Evolutionary conservation across 2,113 vertebrate species (phyloP).

Genomic region (Calyptomena viridis): DNA sequence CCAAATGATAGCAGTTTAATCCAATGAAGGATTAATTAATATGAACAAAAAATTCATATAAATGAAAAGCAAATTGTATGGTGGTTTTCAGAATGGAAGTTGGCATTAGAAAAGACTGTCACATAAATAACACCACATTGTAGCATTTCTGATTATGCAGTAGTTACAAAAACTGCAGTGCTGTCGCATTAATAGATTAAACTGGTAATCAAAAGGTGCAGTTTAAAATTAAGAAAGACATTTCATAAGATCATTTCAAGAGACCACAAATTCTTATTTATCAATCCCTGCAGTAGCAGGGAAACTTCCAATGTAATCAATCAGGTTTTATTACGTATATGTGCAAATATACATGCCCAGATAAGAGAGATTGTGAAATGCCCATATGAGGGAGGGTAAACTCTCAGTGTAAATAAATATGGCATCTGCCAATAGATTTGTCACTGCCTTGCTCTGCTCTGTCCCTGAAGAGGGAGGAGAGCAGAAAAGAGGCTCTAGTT

Average conservation of each 20-base stretch:
- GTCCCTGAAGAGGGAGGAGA: neutral
- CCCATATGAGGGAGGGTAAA: neutral
- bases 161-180: neutral
- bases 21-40: neutral
- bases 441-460: neutral
- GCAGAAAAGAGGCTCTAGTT: neutral
- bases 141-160: neutral
- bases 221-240: neutral
- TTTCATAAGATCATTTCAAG: neutral
- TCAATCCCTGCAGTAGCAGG: neutral
- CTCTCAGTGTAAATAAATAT: neutral
- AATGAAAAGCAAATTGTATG: neutral
- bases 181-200: neutral
- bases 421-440: neutral
- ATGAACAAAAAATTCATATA: too few relatives aligned
- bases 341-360: neutral
- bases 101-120: neutral
- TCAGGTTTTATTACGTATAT: neutral
- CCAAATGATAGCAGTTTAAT: neutral
- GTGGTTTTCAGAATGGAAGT: neutral
- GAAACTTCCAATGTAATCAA: neutral
- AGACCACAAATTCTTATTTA: neutral
- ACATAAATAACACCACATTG: neutral
- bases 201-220: neutral
- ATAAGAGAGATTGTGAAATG: neutral